Percentiles rank a stretch among this genome's conserved stretches.
Conservation (phyloP, 2,888 invertebrate genomes). For the Ramazzottius varieornatus region DNA sequence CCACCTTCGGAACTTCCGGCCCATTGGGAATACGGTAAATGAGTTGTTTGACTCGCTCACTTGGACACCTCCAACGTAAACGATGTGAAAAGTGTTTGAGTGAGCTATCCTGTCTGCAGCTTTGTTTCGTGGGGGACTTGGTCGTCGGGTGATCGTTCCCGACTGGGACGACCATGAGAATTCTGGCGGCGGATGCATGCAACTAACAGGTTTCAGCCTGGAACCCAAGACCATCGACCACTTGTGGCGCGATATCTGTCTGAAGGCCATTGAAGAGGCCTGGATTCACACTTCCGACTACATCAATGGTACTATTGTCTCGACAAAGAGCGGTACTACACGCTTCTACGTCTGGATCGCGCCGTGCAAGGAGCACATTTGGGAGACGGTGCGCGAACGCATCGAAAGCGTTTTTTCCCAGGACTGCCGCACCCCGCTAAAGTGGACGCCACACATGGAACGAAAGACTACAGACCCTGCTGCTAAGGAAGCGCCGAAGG, state of each 20-base stretch:
- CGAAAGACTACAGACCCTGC: neutral
- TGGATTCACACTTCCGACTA: constrained; percentile 4
- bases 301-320: neutral
- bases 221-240: neutral
- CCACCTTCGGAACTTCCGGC: neutral
- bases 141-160: neutral
- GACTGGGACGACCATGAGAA: constrained; percentile 1
- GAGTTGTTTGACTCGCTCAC: no score
- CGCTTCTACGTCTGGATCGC: constrained; percentile 1
- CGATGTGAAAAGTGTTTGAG: no score
- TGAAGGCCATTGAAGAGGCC: neutral
- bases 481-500: neutral
- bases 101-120: no score
- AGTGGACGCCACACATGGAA: neutral
- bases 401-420: neutral
- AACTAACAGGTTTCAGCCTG: neutral
- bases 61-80: no score
- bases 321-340: neutral
- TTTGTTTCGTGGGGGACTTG: neutral
- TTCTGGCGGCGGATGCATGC: neutral
- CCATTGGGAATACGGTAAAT: neutral
- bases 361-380: constrained; percentile 3
- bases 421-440: neutral
- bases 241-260: constrained; percentile 3
- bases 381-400: neutral